phyloP scores from a whole-genome alignment of 2,888 invertebrate genomes.

The Notocelia uddmanniana region DNA sequence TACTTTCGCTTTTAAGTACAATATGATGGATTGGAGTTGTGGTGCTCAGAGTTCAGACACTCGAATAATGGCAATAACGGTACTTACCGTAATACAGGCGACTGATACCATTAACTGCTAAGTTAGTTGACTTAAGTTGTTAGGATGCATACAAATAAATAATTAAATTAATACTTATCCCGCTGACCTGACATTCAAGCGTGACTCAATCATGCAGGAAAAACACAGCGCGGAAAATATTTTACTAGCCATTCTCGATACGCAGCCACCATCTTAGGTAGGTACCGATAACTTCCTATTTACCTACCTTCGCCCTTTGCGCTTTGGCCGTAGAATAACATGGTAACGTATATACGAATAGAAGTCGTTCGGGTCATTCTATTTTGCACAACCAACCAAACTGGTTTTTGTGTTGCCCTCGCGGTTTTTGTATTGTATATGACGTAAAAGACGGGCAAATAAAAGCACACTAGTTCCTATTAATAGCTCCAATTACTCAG shows the following conservation, averaged over 20 bases:
- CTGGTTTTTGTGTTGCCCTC: not conserved
- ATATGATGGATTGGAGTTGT: too few species aligned
- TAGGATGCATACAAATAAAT: not conserved
- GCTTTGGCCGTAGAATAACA: not conserved
- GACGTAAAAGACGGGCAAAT: not conserved
- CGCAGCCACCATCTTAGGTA: not conserved
- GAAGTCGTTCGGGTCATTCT: too few species aligned
- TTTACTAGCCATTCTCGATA: not conserved
- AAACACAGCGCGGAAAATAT: not conserved
- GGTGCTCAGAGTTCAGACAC: too few species aligned
- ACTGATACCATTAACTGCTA: too few species aligned
- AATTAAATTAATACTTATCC: not conserved
- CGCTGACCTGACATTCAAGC: constrained; percentile 13
- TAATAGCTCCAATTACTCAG: not conserved
- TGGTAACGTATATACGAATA: not conserved
- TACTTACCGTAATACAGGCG: too few species aligned
- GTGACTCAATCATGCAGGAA: constrained; percentile 15
- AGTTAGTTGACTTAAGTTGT: not conserved
- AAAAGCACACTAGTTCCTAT: not conserved
- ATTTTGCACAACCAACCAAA: not conserved
- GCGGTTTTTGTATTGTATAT: not conserved
- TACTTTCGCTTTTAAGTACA: too few species aligned
- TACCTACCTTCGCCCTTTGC: constrained; percentile 1
- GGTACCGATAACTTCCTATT: constrained; percentile 7
- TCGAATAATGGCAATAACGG: too few species aligned